Conservation (phyloP, 2,113 vertebrate species). For the Proterorhinus semilunaris region DNA sequence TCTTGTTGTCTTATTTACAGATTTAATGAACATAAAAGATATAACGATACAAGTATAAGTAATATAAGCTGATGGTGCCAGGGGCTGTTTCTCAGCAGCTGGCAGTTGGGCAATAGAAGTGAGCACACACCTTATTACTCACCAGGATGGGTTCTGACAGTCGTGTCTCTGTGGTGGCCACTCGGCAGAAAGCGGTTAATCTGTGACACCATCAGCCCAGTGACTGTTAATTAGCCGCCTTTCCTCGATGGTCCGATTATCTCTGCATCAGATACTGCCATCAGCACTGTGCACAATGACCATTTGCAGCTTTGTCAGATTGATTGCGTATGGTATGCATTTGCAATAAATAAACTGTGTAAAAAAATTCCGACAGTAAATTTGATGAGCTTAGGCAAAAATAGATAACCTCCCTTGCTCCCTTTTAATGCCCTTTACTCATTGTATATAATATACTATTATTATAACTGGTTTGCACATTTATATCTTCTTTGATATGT, state of each 20-base stretch:
- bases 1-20: too few species aligned
- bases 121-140: slow-evolving; percentile 53
- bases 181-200: slow-evolving; percentile 62
- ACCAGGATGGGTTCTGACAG: slow-evolving; percentile 64
- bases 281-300: neutral
- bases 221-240: slow-evolving; percentile 60
- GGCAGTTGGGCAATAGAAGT: neutral
- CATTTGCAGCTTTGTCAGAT: slow-evolving; percentile 6
- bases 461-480: too few species aligned
- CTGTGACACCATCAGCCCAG: slow-evolving; percentile 59
- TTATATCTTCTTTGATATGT: too few species aligned
- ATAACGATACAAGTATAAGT: too few species aligned
- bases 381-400: too few species aligned
- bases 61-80: neutral
- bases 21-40: too few species aligned
- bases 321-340: too few species aligned
- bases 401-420: too few species aligned
- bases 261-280: slow-evolving; percentile 39
- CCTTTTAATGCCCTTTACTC: too few species aligned
- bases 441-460: too few species aligned
- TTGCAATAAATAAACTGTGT: too few species aligned
- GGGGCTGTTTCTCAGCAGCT: neutral
- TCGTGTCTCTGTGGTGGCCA: slow-evolving; percentile 57
- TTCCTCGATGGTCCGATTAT: slow-evolving; percentile 51
- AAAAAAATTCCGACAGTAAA: too few species aligned